These are phyloP conservation scores for Colletes gigas DNA, from an alignment of 1,140 invertebrate genomes.

Conservation along the genomic window DNA sequence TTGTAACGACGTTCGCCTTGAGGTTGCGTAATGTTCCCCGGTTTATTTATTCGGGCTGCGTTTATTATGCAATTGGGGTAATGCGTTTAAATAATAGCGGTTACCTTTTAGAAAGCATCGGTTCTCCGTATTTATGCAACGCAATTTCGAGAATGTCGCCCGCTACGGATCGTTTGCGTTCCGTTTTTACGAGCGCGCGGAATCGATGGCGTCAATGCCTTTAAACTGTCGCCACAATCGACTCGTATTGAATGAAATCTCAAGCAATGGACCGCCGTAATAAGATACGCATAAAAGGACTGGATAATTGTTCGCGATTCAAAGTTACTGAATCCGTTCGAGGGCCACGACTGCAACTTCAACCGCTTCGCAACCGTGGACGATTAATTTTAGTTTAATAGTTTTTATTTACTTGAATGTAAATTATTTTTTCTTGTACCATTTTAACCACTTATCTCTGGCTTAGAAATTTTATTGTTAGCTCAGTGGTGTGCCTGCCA, in stretches of 20 bases:
- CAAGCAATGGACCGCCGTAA: neutral
- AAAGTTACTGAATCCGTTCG: too few species aligned
- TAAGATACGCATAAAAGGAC: too few species aligned
- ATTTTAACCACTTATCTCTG: too few species aligned
- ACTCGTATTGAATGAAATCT: slow-evolving; percentile 6
- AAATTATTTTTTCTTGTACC: too few species aligned
- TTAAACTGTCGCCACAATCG: neutral
- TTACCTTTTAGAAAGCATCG: slow-evolving; percentile 16
- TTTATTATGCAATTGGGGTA: slow-evolving; percentile 19
- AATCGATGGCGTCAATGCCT: neutral
- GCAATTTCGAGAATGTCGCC: neutral
- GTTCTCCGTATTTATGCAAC: slow-evolving; percentile 2
- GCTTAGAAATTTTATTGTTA: too few species aligned
- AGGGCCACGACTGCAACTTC: too few species aligned
- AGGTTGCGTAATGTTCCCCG: neutral
- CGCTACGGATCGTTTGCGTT: neutral
- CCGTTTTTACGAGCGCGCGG: neutral
- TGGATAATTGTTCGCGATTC: too few species aligned
- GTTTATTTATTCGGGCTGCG: neutral
- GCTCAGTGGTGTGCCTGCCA: too few species aligned
- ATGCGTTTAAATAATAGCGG: slow-evolving; percentile 33
- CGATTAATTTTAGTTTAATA: too few species aligned
- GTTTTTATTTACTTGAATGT: too few species aligned
- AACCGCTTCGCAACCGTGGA: too few species aligned
- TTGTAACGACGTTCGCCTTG: slow-evolving; percentile 8